Evolutionary conservation across 2,113 vertebrate genomes (phyloP), one percentile per base, ranked within the genome.

Genomic region (Syngnathus floridae): DNA sequence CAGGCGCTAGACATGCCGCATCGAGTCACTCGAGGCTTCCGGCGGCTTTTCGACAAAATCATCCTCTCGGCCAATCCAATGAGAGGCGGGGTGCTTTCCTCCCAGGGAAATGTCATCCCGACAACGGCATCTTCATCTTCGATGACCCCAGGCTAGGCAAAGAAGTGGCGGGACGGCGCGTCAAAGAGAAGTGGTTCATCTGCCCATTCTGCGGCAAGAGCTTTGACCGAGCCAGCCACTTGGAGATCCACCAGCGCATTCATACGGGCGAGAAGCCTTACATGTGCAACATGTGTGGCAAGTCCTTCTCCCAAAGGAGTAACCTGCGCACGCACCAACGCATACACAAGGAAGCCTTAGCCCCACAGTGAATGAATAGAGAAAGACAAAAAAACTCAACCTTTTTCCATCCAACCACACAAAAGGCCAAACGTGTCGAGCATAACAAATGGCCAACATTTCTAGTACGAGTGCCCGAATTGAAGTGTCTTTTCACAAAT

Each of bases 161-260:
- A 41, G 54, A 70, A 0, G 69, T 66, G 22, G 76, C 71, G 0
- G 68, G 70, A 2, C 67, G 72, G 0, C 76, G 77, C 6, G 72
- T 84, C 1, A 84, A 76, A 58, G 91, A 92, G 67, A 90, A 90
- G 31, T 90, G 90, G 86, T 92, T 86, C 77, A 90, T 91, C 55
- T 92, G 91, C 49, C 87, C 86, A 0, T 91, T 87, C 77, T 92
- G 91, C 0, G 91, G 91, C 21, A 92, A 92, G 17, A 92, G 90
- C 72, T 92, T 92, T 1, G 90, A 91, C 45, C 90, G 91, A 1
- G 66, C 87, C 76, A 91, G 90, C 77, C 90, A 92, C 43, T 84
- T 92, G 48, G 86, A 91, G 80, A 91, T 91, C 36, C 90, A 91
- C 80, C 88, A 87, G 78, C 76, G 90, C 1, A 89, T 89, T 22